Conservation (phyloP, 2,113 vertebrate genomes). For the Gallinago undulata region DNA sequence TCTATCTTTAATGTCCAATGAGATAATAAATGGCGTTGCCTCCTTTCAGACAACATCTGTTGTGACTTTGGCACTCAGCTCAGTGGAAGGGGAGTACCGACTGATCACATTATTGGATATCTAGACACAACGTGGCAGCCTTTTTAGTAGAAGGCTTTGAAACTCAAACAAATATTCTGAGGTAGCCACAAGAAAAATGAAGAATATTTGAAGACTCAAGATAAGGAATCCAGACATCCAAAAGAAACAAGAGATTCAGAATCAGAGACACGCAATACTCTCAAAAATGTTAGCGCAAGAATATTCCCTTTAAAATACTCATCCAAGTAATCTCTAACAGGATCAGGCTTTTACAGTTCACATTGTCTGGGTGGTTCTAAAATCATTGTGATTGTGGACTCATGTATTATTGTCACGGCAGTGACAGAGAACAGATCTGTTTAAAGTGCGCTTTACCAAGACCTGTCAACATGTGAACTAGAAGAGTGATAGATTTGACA, state of each 20-base stretch:
- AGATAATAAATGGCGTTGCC: neutral
- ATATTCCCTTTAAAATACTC: slow-evolving; percentile 1
- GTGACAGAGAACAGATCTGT: slow-evolving; percentile 60
- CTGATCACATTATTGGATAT: neutral
- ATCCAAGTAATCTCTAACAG: neutral
- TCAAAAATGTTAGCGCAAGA: neutral
- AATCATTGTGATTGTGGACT: slow-evolving; percentile 46
- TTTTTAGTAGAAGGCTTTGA: neutral
- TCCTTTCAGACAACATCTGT: neutral
- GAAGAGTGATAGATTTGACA: slow-evolving; percentile 60
- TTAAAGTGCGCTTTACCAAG: slow-evolving; percentile 8
- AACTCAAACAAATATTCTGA: neutral
- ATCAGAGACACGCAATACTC: neutral
- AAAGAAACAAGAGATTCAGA: neutral
- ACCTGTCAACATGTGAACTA: slow-evolving; percentile 36
- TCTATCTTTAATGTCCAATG: neutral
- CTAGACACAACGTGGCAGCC: neutral
- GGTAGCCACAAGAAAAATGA: slow-evolving; percentile 20
- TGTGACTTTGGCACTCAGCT: neutral
- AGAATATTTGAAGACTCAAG: neutral
- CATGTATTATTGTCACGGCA: slow-evolving; percentile 41
- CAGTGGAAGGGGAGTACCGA: neutral
- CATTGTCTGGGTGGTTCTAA: slow-evolving; percentile 33
- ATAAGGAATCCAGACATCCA: slow-evolving; percentile 7
- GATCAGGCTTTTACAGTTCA: slow-evolving; percentile 12